Evolutionary conservation across 2,888 invertebrate genomes (phyloP).

Genomic region (Drosophila affinis): DNA sequence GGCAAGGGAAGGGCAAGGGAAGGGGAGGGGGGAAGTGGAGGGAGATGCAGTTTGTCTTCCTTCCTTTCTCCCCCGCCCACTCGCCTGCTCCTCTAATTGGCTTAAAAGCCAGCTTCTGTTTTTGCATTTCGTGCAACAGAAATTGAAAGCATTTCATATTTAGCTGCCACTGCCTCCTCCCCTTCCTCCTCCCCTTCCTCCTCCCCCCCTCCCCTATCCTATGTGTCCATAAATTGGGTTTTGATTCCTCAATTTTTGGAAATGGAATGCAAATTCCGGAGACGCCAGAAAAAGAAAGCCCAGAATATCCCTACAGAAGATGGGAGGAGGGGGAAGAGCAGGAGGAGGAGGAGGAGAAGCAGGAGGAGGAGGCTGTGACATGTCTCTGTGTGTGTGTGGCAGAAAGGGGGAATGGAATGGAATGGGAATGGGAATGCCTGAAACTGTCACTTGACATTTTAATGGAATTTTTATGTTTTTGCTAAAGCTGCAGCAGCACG

Average conservation of each 20-base stretch:
- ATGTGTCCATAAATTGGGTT: neutral
- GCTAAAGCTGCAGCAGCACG: constrained; percentile 7
- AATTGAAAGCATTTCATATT: neutral
- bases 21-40: too few species aligned
- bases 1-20: too few species aligned
- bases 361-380: neutral
- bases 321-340: neutral
- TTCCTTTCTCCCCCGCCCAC: neutral
- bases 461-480: constrained; percentile 68
- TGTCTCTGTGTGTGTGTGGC: neutral
- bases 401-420: neutral
- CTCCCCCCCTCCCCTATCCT: too few species aligned
- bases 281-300: neutral
- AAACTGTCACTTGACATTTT: constrained; percentile 66
- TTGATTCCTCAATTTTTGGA: neutral
- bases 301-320: neutral
- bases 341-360: too few species aligned
- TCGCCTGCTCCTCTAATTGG: neutral
- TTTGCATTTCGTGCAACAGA: neutral
- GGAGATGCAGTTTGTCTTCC: neutral
- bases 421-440: neutral
- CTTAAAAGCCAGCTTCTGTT: neutral
- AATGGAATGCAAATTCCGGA: neutral
- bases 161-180: neutral
- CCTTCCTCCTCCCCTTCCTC: too few species aligned